phyloP scores from a whole-genome alignment of 1,140 invertebrate genomes.

The Drosophila dunni region DNA sequence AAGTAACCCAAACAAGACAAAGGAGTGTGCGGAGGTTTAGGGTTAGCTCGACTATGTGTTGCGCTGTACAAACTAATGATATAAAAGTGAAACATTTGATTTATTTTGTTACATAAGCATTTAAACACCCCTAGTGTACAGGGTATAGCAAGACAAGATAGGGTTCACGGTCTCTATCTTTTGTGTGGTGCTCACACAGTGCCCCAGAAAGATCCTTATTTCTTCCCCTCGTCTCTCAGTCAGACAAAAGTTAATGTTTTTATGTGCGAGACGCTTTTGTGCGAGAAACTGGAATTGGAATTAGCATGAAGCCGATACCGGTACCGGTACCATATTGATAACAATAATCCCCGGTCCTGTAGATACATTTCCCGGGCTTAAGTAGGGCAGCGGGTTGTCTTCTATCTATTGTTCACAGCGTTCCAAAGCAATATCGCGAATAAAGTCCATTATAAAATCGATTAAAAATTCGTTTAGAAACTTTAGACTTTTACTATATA shows the following conservation, averaged over 20 bases:
- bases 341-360: slow-evolving; percentile 43
- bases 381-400: slow-evolving; percentile 67
- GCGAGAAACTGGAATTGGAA: slow-evolving; percentile 69
- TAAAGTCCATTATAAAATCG: slow-evolving; percentile 8
- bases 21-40: no score
- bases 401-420: slow-evolving; percentile 23
- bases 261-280: slow-evolving; percentile 71
- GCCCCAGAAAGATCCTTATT: slow-evolving; percentile 39
- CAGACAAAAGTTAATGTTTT: slow-evolving; percentile 71
- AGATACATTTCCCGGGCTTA: slow-evolving; percentile 59
- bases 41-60: not conserved
- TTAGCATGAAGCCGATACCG: slow-evolving; percentile 46
- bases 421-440: slow-evolving; percentile 15
- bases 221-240: slow-evolving; percentile 31
- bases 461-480: not conserved
- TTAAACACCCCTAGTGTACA: not conserved
- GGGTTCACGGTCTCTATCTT: slow-evolving; percentile 55
- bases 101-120: not conserved
- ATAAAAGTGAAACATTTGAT: not conserved
- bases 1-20: slow-evolving; percentile 14
- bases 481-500: no score
- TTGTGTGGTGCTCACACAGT: slow-evolving; percentile 35
- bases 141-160: slow-evolving; percentile 41
- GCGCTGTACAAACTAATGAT: not conserved
- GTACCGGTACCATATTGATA: slow-evolving; percentile 24